phyloP scores from a whole-genome alignment of 1,140 invertebrate species.

The Drosophila pallidifrons region DNA sequence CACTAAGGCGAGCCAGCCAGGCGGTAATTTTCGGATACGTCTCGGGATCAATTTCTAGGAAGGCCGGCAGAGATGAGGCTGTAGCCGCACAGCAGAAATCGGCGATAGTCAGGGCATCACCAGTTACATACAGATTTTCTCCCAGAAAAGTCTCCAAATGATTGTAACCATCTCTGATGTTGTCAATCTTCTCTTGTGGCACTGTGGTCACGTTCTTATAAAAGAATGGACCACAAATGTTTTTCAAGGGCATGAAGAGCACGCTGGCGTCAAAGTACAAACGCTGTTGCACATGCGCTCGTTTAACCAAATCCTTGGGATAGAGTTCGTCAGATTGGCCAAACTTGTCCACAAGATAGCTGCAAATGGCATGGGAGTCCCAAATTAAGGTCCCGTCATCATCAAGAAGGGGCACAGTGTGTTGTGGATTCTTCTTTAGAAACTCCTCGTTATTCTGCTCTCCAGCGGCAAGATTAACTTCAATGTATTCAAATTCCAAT shows the following conservation, averaged over 20 bases:
- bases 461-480: slow-evolving; percentile 87
- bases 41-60: slow-evolving; percentile 66
- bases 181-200: slow-evolving; percentile 63
- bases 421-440: slow-evolving; percentile 80
- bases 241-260: slow-evolving; percentile 84
- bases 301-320: slow-evolving; percentile 85
- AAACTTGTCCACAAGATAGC: slow-evolving; percentile 87
- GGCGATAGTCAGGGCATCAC: slow-evolving; percentile 87
- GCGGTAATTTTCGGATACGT: slow-evolving; percentile 78
- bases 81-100: slow-evolving; percentile 86
- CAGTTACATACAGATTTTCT: slow-evolving; percentile 85
- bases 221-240: slow-evolving; percentile 51
- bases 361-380: slow-evolving; percentile 85
- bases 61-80: slow-evolving; percentile 74
- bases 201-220: slow-evolving; percentile 51
- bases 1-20: slow-evolving; percentile 72
- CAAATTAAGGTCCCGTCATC: slow-evolving; percentile 69
- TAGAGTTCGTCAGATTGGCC: slow-evolving; percentile 86
- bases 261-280: slow-evolving; percentile 87
- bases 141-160: slow-evolving; percentile 86
- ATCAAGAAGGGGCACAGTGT: slow-evolving; percentile 80
- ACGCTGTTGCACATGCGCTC: slow-evolving; percentile 86
- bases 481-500: slow-evolving; percentile 81
- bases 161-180: slow-evolving; percentile 85
- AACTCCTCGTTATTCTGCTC: slow-evolving; percentile 90